These are phyloP conservation scores for Ophion ventricosus DNA, from an alignment of 2,888 invertebrate genomes.

Conservation along the genomic window DNA sequence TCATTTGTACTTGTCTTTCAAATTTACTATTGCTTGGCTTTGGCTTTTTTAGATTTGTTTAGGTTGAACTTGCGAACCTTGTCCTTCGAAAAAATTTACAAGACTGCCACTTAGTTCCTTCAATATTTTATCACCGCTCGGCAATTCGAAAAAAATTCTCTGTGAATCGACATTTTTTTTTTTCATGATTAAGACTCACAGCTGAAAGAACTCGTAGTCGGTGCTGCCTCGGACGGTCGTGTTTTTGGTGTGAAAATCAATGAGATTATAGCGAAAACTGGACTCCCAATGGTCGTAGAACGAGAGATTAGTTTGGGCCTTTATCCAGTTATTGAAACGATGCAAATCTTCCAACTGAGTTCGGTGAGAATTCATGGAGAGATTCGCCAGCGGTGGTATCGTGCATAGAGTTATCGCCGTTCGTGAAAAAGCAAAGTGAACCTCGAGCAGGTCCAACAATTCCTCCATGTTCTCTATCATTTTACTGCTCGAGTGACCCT, in stretches of 20 bases:
- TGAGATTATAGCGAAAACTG: conserved; percentile 63
- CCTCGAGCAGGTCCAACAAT: conserved; percentile 67
- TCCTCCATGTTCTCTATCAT: conserved; percentile 71
- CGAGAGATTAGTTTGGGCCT: conserved; percentile 48
- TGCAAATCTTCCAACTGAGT: conserved; percentile 61
- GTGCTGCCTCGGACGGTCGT: conserved; percentile 63
- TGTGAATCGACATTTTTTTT: not conserved
- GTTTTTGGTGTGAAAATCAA: conserved; percentile 70
- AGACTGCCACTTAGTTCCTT: not conserved
- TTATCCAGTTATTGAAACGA: conserved; percentile 72
- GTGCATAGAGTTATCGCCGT: conserved; percentile 75
- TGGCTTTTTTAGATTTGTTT: not conserved
- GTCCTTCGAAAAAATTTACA: not conserved
- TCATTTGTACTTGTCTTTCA: not conserved
- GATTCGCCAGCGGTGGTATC: conserved; percentile 75
- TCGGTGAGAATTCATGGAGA: conserved; percentile 66
- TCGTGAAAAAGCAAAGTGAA: conserved; percentile 69
- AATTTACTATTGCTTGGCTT: not conserved
- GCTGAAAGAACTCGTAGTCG: conserved; percentile 72
- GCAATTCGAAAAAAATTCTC: not conserved
- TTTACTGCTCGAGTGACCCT: conserved; percentile 66
- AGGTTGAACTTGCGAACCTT: not conserved
- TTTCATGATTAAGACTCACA: conserved; percentile 64
- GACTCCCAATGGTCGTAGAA: conserved; percentile 19
- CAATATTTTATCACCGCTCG: not conserved